phyloP scores from a whole-genome alignment of 2,797 vertebrate species.

The Neopelma chrysocephalum region DNA sequence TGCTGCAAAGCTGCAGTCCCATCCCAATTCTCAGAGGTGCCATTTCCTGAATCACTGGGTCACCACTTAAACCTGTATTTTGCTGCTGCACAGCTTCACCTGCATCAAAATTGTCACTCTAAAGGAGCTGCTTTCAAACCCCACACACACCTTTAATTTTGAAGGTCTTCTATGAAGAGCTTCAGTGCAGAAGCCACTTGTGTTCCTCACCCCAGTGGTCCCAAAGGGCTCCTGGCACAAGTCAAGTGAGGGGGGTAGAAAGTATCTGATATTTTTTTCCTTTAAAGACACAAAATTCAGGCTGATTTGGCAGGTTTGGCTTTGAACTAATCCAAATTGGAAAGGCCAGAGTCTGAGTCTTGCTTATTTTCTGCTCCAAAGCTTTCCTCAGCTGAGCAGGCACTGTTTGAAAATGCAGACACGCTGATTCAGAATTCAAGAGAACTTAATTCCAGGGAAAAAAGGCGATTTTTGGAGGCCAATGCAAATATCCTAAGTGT shows the following conservation, averaged over 20 bases:
- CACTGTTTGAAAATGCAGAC: not conserved
- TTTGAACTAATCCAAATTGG: not conserved
- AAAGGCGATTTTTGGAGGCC: not conserved
- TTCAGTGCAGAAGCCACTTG: not conserved
- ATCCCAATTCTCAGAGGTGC: not conserved
- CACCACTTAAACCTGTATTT: not conserved
- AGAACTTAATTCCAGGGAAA: not conserved
- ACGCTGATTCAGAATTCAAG: not conserved
- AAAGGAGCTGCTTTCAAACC: no score
- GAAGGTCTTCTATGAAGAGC: not conserved
- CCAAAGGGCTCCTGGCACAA: not conserved
- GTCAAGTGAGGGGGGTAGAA: not conserved
- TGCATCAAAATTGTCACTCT: not conserved
- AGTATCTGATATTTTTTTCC: not conserved
- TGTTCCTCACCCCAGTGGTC: not conserved
- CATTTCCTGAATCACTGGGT: no score
- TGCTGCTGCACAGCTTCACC: not conserved
- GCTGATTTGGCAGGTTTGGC: not conserved
- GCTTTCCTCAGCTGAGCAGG: not conserved
- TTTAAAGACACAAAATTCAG: not conserved
- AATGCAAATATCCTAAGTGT: conserved; percentile 12
- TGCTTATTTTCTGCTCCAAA: not conserved
- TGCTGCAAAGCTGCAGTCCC: not conserved
- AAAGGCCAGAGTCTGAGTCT: not conserved
- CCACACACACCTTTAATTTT: not conserved